phyloP scores from a whole-genome alignment of 2,888 invertebrate species.

The Furcula furcula region DNA sequence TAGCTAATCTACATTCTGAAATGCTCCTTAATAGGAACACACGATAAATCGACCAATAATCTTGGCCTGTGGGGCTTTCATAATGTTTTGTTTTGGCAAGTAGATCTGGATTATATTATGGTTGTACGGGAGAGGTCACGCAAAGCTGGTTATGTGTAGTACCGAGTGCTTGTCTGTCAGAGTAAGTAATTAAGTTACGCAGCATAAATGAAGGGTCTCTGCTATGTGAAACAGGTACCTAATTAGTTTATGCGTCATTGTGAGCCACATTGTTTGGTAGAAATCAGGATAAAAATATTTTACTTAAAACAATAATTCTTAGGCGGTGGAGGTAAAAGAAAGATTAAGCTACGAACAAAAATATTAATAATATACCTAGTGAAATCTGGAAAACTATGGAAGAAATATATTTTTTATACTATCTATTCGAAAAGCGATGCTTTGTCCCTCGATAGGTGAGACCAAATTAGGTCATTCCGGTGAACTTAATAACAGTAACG shows the following conservation, averaged over 20 bases:
- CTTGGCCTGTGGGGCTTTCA: conserved; percentile 41
- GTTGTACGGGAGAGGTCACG: conserved; percentile 26
- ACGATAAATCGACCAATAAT: conserved; percentile 41
- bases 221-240: conserved; percentile 67
- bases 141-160: conserved; percentile 35
- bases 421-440: too few species aligned
- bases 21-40: conserved; percentile 58
- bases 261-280: conserved; percentile 42
- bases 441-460: too few species aligned
- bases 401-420: too few species aligned
- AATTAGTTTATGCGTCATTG: conserved; percentile 68
- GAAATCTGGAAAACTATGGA: too few species aligned
- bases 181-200: conserved; percentile 73
- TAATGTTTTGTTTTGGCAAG: conserved; percentile 32
- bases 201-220: conserved; percentile 69
- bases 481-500: too few species aligned
- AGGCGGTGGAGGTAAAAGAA: too few species aligned
- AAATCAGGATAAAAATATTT: too few species aligned
- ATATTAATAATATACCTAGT: too few species aligned
- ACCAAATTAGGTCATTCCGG: too few species aligned
- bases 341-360: too few species aligned
- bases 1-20: conserved; percentile 76
- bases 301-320: too few species aligned
- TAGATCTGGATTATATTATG: conserved; percentile 15
- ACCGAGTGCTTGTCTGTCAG: conserved; percentile 57